phyloP scores from a whole-genome alignment of 2,888 invertebrate species.

The Barypeithes pellucidus region DNA sequence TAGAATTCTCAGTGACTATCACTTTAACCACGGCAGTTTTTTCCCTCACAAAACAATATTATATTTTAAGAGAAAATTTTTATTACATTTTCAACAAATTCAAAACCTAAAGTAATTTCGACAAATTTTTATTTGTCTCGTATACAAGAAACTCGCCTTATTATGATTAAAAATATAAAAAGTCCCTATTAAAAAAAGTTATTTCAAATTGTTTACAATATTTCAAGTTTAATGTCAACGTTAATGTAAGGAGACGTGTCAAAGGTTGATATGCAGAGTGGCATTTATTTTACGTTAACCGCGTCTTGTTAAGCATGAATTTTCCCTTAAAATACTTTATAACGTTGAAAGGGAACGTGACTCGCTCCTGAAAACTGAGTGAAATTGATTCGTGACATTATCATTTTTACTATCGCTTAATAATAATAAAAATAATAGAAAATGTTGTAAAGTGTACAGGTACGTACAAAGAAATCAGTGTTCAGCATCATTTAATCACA shows the following conservation, averaged over 20 bases:
- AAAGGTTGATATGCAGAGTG: background rate
- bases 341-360: background rate
- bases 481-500: too few relatives aligned
- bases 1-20: too few relatives aligned
- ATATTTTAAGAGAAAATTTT: too few relatives aligned
- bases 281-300: background rate
- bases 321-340: background rate
- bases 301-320: conserved; percentile 7
- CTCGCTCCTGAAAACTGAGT: background rate
- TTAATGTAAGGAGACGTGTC: background rate
- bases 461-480: too few relatives aligned
- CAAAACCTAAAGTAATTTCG: too few relatives aligned
- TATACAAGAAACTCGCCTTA: background rate
- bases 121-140: background rate
- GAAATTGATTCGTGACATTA: conserved; percentile 1
- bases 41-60: too few relatives aligned
- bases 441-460: too few relatives aligned
- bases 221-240: background rate
- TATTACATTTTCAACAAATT: too few relatives aligned
- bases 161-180: background rate
- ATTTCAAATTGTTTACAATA: conserved; percentile 8
- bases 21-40: too few relatives aligned
- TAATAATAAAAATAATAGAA: too few relatives aligned
- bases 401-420: conserved; percentile 2
- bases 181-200: background rate